Evolutionary conservation across 1,140 invertebrate genomes (phyloP), one percentile per base, ranked within the genome.

Genomic region (Bilobella aurantiaca): DNA sequence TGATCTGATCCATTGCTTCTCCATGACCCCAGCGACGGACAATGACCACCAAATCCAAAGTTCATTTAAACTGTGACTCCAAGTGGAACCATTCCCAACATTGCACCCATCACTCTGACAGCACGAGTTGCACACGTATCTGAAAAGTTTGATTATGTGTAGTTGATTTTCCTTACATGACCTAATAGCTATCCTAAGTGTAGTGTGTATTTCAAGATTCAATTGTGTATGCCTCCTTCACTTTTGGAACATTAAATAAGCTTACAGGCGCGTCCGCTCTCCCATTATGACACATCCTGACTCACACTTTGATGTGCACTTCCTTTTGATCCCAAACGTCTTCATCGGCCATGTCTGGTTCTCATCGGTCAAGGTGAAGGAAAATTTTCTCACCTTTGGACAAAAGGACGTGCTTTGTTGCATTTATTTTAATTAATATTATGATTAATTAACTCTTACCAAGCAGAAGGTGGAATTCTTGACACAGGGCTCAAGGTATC

Each of bases 261-360:
- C 16, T 74, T 89, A 88, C 0, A 93, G 76, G 74, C 92, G 91
- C 0, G 88, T 91, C 28, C 90, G 77, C 76, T 93, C 90, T 0
- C 78, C 75, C 66, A 91, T 90, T 5, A 91, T 82, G 66, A 91
- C 90, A 77, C 89, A 92, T 12, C 89, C 89, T 0, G 88, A 82
- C 68, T 91, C 88, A 75, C 90, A 93, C 74, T 85, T 85, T 63
- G 84, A 85, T 0, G 86, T 84, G 73, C 90, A 93, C 70, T 88
- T 87, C 1, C 90, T 79, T 76, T 91, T 87, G 34, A 91, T 72
- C 0, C 87, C 85, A 88, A 89, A 92, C 78, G 90, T 83, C 74
- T 85, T 86, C 1, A 85, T 81, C 1, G 79, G 80, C 21, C 84
- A 86, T 0, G 88, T 89, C 1, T 86, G 85, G 73, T 89, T 88